Conservation (phyloP, 2,888 invertebrate species). For the Drosophila robusta region DNA sequence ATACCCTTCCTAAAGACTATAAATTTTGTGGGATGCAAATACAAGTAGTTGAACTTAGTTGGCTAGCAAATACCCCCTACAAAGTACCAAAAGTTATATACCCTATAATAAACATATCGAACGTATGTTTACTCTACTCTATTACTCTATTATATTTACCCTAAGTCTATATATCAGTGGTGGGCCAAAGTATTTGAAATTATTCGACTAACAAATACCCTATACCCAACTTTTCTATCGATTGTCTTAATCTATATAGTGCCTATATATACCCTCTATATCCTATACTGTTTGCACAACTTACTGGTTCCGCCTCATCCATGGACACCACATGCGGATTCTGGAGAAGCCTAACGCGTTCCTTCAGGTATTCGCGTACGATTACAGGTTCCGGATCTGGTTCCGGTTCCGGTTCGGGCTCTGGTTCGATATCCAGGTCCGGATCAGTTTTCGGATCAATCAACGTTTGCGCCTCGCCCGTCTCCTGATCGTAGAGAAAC, state of each 20-base stretch:
- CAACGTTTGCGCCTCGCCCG: constrained; percentile 42
- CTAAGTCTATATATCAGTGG: too few species aligned
- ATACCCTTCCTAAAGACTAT: too few species aligned
- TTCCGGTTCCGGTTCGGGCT: background rate
- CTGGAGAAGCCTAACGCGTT: background rate
- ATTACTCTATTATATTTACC: too few species aligned
- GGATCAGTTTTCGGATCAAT: background rate
- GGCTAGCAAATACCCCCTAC: too few species aligned
- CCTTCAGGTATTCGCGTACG: constrained; percentile 4
- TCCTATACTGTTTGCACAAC: background rate
- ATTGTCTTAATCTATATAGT: too few species aligned
- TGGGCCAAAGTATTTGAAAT: background rate
- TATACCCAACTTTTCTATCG: background rate
- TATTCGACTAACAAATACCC: background rate
- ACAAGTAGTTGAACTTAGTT: too few species aligned
- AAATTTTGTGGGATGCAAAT: too few species aligned
- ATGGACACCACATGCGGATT: constrained; percentile 12
- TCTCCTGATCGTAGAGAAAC: constrained; percentile 61
- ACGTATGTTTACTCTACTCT: too few species aligned
- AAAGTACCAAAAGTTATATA: too few species aligned
- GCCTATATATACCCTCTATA: background rate
- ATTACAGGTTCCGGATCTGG: background rate
- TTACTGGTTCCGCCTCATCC: constrained; percentile 18
- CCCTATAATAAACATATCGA: too few species aligned
- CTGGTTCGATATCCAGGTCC: background rate